Evolutionary conservation across 2,797 vertebrate genomes (phyloP), one percentile per base, ranked within the genome.

Genomic region (Australoheros facetus): DNA sequence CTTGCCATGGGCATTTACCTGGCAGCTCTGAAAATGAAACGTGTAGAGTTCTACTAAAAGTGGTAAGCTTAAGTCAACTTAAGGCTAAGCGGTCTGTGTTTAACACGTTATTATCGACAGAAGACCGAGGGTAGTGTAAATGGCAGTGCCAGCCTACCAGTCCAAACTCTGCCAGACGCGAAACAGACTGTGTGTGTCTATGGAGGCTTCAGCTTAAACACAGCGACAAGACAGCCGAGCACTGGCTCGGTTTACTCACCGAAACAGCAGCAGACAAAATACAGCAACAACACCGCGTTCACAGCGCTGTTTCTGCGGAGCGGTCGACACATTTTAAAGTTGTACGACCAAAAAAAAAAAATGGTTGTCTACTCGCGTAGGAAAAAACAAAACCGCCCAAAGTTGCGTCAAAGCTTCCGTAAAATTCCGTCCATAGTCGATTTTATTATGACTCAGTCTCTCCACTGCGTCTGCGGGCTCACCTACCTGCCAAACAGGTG

Each of bases 401-500:
- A 57, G 11, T 58, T 55, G 42, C 69, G 72, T 85, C 76, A 93
- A 79, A 83, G 21, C 1, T 7, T 56, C 2, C 2, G 16, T 30
- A n/a, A 75, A 57, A 21, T 42, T 83, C 77, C 89, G 86, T 87
- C 92, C 93, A 95, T 95, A 6, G 14, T 78, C 21, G 32, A 1
- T 66, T 69, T 39, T 2, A 59, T 6, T 45, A 3, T 89, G 78
- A 86, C 71, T 91, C 82, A 76, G 55, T 17, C 0, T 72, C 48
- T 77, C 73, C 53, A 56, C 1, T 0, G 17, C 72, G 9, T 3
- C 3, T 4, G 34, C 28, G 3, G 42, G 45, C 37, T 0, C 1
- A 2, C 9, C 1, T 83, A 95, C 95, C 94, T 96, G 95, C 70
- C 81, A 60, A 81, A 94, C 95, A 96, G 95, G 96, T 96, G 94